A percentile compares a stretch with the other conserved stretches of the same genome.
phyloP scores from a whole-genome alignment of 2,113 vertebrate species.

The cat (Felis catus) region DNA sequence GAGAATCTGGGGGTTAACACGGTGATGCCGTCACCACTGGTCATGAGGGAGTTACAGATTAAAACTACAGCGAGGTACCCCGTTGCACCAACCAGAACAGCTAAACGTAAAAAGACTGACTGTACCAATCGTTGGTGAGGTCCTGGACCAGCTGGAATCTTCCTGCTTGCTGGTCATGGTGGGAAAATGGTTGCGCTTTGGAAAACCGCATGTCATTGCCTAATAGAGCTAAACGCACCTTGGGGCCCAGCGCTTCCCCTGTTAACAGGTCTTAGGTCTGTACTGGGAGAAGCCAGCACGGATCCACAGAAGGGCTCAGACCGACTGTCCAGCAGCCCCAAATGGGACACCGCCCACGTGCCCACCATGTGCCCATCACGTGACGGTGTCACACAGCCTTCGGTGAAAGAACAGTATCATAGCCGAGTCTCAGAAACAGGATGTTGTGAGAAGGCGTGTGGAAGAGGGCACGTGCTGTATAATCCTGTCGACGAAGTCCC shows the following conservation, averaged over 20 bases:
- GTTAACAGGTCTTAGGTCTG: not conserved
- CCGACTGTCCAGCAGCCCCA: not conserved
- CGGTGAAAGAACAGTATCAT: not conserved
- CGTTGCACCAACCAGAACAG: not conserved
- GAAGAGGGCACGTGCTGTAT: not conserved
- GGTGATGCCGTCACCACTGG: not conserved
- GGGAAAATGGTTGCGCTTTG: not conserved
- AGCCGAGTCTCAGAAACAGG: not conserved
- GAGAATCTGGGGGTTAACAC: not conserved
- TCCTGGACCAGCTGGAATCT: no score
- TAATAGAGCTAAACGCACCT: no score
- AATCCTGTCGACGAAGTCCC: no score
- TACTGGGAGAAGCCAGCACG: no score
- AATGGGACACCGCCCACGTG: no score
- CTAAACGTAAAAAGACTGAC: not conserved
- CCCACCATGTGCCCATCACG: accelerated
- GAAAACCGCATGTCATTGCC: not conserved
- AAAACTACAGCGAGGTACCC: not conserved
- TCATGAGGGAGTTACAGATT: not conserved
- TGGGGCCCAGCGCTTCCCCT: not conserved
- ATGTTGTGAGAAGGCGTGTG: no score
- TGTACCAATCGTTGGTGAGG: accelerated
- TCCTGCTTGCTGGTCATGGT: no score
- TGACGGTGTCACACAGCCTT: not conserved
- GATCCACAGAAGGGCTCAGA: not conserved